Base-by-base conservation (phyloP, 2,888 invertebrate species). In the Ganaspis brasiliensis region DNA sequence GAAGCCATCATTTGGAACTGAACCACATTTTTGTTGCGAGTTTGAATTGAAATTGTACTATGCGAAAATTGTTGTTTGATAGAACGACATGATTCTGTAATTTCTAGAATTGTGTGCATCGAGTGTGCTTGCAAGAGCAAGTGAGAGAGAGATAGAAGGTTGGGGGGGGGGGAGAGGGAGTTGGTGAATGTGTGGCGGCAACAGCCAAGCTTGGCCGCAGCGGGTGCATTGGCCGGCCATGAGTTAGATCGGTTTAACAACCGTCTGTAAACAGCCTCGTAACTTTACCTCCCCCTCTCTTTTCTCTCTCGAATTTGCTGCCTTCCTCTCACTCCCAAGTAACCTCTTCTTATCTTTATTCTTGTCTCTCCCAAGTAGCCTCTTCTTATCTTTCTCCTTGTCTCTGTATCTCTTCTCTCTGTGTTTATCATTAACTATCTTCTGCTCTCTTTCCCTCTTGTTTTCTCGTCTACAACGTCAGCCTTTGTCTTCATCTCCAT, bases 221-320 rank as follows among this genome's bases (percentile, higher is more conserved):
- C 84, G 89, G 83, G 89, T 88, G 89, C 89, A 88, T 87, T 88
- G 89, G 85, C 87, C 88, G 89, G 84, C 89, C 89, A 89, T 89
- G 89, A 89, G 89, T 89, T 89, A 89, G 88, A 88, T 89, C 86
- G 86, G 84, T 88, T 86, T 83, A 86, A 87, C 85, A 85, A 85
- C 86, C 84, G 87, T 81, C 84, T 86, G 88, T 88, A 89, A 89
- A 89, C 88, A 89, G 87, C 87, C 88, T 89, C 88, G 88, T 88
- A 89, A 89, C 87, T 89, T 87, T 83, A 74, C 83, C 81, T 77
- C 67, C 75, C 67, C 72, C 77, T 74, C 75, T 78, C 73, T 52
- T 78, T 80, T 80, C 81, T 71, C 75, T 61, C 61, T 74, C 78
- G 52, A 19, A 75, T 75, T 59, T 74, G 37, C 49, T 75, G 61